Base-by-base conservation (phyloP, 2,888 invertebrate genomes). In the Drosophila mimetica region DNA sequence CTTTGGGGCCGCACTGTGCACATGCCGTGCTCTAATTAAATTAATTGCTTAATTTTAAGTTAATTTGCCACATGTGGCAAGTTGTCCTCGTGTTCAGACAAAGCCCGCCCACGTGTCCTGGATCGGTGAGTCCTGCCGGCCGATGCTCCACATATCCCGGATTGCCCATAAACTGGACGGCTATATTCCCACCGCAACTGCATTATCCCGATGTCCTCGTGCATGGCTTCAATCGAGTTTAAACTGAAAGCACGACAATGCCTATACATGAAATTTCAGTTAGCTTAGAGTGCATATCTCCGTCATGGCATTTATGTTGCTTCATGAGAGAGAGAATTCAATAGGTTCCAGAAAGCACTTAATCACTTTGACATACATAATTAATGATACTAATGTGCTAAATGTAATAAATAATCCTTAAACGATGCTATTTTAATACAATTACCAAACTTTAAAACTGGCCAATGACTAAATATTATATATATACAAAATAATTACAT, bases 41-140 rank as follows among this genome's bases (percentile, higher is more conserved):
- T 84, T 86, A 88, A 84, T 84, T 86, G 84, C 87, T 86, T 88
- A 83, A 84, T 84, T 84, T 88, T 71, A 86, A 88, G 86, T 86
- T 86, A 84, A 88, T 84, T 83, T 88, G 86, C 88, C 86, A 86
- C 80, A 84, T 84, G 88, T 72, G 84, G 78, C 86, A 76, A 74
- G 75, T 69, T 76, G 79, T 55, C 46, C 63, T 18, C 18, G 18
- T 18, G 39, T 48, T 55, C 71, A 63, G 51, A 53, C 74, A 75
- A 52, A 55, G 22, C 28, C 13, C 60, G 66, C 76, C 52, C 75
- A 85, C 78, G 74, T 81, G 82, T 71, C 64, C 72, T 74, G 76
- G 52, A 30, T 66, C 64, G 66, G 42, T 13, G 30, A 46, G 58
- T 70, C 58, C 66, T n/a, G 22, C 70, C 80, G 64, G 52, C 28